Evolutionary conservation across 2,113 vertebrate genomes (phyloP).

Genomic region (Pelvicachromis taeniatus): DNA sequence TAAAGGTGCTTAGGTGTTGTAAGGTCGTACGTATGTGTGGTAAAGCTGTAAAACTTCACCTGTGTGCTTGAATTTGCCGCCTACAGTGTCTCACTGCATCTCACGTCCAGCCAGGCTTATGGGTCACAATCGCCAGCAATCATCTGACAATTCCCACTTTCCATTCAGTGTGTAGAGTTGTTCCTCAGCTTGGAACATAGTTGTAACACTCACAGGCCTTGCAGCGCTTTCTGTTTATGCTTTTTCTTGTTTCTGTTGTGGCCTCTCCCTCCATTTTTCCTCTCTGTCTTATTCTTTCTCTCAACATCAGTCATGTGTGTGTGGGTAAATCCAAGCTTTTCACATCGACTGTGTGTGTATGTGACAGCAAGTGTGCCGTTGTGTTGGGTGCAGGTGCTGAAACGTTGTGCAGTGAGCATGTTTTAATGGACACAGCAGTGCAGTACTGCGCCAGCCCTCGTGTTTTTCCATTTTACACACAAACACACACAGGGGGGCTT

Average conservation of each 20-base stretch:
- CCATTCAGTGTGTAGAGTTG: background rate
- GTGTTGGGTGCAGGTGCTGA: constrained; percentile 65
- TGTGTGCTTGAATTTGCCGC: background rate
- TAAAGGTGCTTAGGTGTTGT: constrained; percentile 31
- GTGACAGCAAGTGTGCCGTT: constrained; percentile 18
- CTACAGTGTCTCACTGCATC: constrained; percentile 19
- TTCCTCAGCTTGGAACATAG: background rate
- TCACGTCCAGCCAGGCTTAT: constrained; percentile 21
- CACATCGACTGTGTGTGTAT: background rate
- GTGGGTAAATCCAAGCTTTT: constrained; percentile 27
- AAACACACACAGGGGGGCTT: background rate
- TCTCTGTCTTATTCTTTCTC: background rate
- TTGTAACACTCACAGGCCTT: background rate
- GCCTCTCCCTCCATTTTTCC: background rate
- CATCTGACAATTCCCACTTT: constrained; percentile 18
- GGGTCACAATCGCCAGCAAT: constrained; percentile 36
- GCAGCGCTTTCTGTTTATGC: background rate
- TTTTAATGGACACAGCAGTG: constrained; percentile 54
- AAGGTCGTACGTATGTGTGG: background rate
- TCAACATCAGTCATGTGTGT: constrained; percentile 19
- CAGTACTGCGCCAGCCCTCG: background rate
- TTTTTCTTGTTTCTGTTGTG: background rate
- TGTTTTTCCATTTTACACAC: background rate
- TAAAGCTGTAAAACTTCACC: background rate
- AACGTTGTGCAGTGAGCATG: constrained; percentile 65